Base-by-base conservation (phyloP, 2,797 vertebrate species). In the Okamejei kenojei region DNA sequence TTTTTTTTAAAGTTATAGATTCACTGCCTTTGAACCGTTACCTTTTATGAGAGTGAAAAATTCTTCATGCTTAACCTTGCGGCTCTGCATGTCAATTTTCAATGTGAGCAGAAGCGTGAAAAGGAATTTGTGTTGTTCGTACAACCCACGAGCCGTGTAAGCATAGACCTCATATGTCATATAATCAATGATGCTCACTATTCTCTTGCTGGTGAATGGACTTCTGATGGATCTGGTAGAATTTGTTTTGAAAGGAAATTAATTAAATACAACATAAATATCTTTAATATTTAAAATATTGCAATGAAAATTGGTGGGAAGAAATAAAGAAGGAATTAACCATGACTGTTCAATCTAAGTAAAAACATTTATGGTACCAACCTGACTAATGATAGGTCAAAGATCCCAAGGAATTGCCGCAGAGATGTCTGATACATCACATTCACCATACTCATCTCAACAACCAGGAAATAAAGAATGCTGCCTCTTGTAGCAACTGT, bases 21-120 rank as follows among this genome's bases (percentile, higher is more conserved):
- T 61, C 7, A 91, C 68, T 91, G 71, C 58, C 26, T 45, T 13
- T 91, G 90, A 91, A 68, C 17, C 15, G 35, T 94, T 95, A 99
- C 98, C 99, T 98, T 99, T 99, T 95, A 99, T 98, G 93, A 99
- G 96, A 0, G 97, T 98, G 94, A 98, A 96, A 94, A 99, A 99
- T 95, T 99, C 98, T 82, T 98, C 97, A 0, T 98, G 98, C 94
- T 97, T 98, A 94, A 99, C 96, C 84, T 94, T 96, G 94, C 96
- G 97, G 95, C 97, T 97, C 94, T 99, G 98, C 95, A 99, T 97
- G 96, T 99, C 98, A 7, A 99, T 98, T 96, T 98, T 99, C 90
- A 99, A 95, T 0, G 98, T 97, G 93, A 99, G 96, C 93, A 99
- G 95, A 94, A 99, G 95, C 0, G 98, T 98, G 95, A 99, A 99